Evolutionary conservation across 1,140 invertebrate species (phyloP), one percentile per base, ranked within the genome.

Genomic region (Archivesica marissinica): DNA sequence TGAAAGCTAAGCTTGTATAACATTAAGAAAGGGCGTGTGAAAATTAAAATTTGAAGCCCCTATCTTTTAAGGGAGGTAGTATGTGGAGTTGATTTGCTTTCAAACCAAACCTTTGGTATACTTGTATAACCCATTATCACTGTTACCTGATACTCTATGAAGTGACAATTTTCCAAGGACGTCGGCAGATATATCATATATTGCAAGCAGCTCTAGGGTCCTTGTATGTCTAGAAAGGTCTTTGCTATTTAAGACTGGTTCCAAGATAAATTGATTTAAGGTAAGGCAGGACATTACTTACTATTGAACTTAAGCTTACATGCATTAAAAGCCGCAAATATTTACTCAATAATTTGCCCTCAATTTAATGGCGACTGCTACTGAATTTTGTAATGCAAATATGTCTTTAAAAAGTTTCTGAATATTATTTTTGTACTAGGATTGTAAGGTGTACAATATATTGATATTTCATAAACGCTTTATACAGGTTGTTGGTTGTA

Each of bases 191-290:
- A 47, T 30, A 72, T 50, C 15, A 47, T 72, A 72, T 47, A 41
- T 44, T 33, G 6, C 28, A 23, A 72, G 68, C 68, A 47, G 68
- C 68, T 30, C 50, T 72, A 47, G 9, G 20, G 25, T 33, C 28
- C 38, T 68, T 11, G 9, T 11, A 47, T 47, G 44, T 56, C 52
- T 56, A 56, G 52, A 47, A 68, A 47, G 44, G 35, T 56, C 6
- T 47, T 52, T 30, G 68, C 39, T 38, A 47, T 72, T 72, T 72
- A 72, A 72, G 68, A 44, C 41, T 44, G 41, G 25, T 44, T 72
- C n/a, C 68, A 47, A 72, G 28, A 33, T 64, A 33, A 17, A 47
- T n/a, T 44, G 20, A 9, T 15, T 20, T 72, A 72, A 72, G 68
- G 68, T 72, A 72, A 72, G 41, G 20, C 44, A 20, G 35, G 38